These are phyloP conservation scores for Ceyx melanurus DNA, from an alignment of 2,113 vertebrate genomes.

Conservation along the genomic window DNA sequence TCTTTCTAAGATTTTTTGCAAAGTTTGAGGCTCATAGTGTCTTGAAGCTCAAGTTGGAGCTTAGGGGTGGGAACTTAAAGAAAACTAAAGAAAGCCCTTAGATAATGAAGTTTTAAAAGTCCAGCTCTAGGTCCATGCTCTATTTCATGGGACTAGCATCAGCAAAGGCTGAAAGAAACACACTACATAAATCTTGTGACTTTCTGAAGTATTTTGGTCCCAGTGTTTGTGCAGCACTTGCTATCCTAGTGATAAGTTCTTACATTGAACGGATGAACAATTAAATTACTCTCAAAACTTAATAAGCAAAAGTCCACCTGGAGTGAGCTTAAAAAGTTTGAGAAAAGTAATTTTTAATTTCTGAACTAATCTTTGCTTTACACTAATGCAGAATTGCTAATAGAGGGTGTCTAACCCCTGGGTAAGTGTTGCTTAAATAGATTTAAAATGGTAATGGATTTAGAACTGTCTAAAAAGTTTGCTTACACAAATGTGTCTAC, in stretches of 20 bases:
- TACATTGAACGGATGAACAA: background rate
- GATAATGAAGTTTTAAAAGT: background rate
- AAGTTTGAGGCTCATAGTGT: background rate
- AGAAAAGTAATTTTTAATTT: background rate
- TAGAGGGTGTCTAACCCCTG: background rate
- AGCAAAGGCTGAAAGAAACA: background rate
- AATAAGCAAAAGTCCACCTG: background rate
- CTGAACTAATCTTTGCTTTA: background rate
- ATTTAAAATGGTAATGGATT: background rate
- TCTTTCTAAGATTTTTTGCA: background rate
- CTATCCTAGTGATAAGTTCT: background rate
- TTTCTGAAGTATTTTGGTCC: background rate
- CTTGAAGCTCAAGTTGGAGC: background rate
- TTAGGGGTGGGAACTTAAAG: accelerated
- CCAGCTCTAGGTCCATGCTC: background rate
- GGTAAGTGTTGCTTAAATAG: background rate
- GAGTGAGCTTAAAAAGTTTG: background rate
- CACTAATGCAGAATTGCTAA: background rate
- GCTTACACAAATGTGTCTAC: background rate
- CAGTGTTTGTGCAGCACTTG: background rate
- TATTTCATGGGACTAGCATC: background rate
- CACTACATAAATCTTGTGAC: background rate
- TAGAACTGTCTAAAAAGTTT: background rate
- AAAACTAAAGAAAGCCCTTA: background rate
- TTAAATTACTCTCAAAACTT: background rate